A percentile compares a stretch with the other conserved stretches of the same genome.
Evolutionary conservation across 2,888 invertebrate genomes (phyloP).

Genomic region (Maniola hyperantus): DNA sequence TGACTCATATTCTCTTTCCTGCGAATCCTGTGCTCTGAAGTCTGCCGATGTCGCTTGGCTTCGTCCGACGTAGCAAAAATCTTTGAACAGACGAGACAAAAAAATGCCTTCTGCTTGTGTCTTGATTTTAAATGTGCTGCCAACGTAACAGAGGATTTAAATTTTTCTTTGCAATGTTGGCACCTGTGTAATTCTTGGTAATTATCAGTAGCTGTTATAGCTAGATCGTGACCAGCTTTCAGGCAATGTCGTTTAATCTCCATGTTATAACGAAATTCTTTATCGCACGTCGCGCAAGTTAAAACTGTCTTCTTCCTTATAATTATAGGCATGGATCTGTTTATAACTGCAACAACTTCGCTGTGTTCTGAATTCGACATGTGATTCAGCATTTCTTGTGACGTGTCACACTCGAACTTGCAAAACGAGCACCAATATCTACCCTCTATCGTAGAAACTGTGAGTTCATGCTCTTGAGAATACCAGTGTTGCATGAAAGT

Average conservation of each 20-base stretch:
- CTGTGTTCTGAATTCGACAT: slow-evolving; percentile 85
- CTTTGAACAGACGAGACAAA: slow-evolving; percentile 86
- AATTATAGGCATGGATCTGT: slow-evolving; percentile 90
- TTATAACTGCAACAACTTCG: slow-evolving; percentile 89
- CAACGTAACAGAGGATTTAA: slow-evolving; percentile 84
- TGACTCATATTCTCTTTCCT: slow-evolving; percentile 70
- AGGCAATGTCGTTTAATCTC: slow-evolving; percentile 86
- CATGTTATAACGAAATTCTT: slow-evolving; percentile 88
- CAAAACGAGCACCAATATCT: slow-evolving; percentile 89
- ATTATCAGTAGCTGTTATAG: slow-evolving; percentile 82
- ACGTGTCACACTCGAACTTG: slow-evolving; percentile 85
- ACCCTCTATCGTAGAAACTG: slow-evolving; percentile 78
- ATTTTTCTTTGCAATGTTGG: slow-evolving; percentile 80
- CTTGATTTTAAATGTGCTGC: slow-evolving; percentile 85
- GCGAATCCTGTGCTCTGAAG: slow-evolving; percentile 84
- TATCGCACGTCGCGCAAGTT: slow-evolving; percentile 85
- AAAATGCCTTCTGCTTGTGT: slow-evolving; percentile 84
- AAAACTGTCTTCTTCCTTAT: slow-evolving; percentile 86
- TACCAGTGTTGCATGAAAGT: slow-evolving; percentile 89
- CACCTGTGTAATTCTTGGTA: slow-evolving; percentile 87
- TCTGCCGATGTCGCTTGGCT: slow-evolving; percentile 86
- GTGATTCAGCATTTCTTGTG: slow-evolving; percentile 86
- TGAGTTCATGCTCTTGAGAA: slow-evolving; percentile 83
- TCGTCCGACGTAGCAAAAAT: slow-evolving; percentile 84
- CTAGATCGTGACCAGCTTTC: slow-evolving; percentile 74